Base-by-base conservation (phyloP, 2,797 vertebrate species). In the Choloepus didactylus region DNA sequence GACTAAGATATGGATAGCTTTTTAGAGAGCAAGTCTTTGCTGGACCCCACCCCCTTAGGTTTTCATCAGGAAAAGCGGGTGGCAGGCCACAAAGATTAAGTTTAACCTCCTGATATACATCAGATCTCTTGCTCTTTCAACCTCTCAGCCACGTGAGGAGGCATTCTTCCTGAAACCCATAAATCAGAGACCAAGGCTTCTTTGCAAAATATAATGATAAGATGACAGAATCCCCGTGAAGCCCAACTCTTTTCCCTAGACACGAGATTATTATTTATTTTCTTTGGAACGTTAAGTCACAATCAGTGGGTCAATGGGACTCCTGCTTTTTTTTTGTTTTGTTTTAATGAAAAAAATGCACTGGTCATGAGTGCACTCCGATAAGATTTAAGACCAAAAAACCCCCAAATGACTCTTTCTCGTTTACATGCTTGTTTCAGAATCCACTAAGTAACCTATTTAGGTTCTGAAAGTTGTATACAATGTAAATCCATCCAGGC, bases 401-500 rank as follows among this genome's bases (percentile, higher is more conserved):
- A 89, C 38, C n/a, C 64, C 88, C 81, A 93, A 97, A 96, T 83
- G 87, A 87, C 59, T 93, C 96, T 91, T 91, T 88, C 89, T 75
- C 81, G 2, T 96, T 91, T 82, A 10, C 88, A 93, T 95, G 69
- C 66, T 77, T 77, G 60, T 97, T 98, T 97, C 95, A 98, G 97
- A 97, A 87, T 77, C 90, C 93, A 96, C 87, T 92, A 89, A 97
- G 97, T 94, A 98, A 98, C 86, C 97, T 95, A 96, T 97, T 90
- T 89, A 97, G 95, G 79, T 92, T 94, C 97, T 93, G 94, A 92
- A 97, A 97, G 93, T 98, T 98, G 98, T 97, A 95, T 97, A 94
- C 83, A 96, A 96, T 97, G 95, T 98, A 98, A 98, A 98, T 98
- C 98, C 97, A 97, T 98, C 98, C 96, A 95, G 92, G 94, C 75